These are phyloP conservation scores for Cyclura pinguis DNA, from an alignment of 2,797 vertebrate genomes.

Conservation along the genomic window DNA sequence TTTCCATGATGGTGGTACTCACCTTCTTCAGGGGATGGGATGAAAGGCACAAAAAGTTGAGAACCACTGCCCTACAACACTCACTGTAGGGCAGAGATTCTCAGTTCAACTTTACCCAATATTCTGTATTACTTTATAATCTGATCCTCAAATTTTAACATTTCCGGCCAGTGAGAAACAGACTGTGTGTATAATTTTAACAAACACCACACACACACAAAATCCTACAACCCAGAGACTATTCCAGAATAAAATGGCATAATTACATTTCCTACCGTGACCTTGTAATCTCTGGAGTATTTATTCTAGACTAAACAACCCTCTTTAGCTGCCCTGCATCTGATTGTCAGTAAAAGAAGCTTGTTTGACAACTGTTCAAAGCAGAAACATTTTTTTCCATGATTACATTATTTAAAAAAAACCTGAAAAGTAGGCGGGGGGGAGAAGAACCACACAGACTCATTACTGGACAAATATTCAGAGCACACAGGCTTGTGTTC, in stretches of 20 bases:
- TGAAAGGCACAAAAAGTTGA: too few relatives aligned
- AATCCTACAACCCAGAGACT: constrained; percentile 70
- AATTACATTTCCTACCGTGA: constrained; percentile 89
- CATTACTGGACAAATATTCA: constrained; percentile 86
- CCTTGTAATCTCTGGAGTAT: constrained; percentile 89
- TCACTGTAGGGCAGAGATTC: too few relatives aligned
- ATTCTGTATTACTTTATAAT: constrained; percentile 41
- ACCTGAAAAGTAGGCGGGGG: constrained; percentile 35
- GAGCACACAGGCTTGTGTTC: constrained; percentile 84
- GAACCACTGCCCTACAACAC: background rate
- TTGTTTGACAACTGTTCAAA: constrained; percentile 91
- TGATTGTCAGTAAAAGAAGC: constrained; percentile 88
- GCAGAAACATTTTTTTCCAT: constrained; percentile 90
- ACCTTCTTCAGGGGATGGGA: too few relatives aligned
- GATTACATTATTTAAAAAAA: constrained; percentile 81
- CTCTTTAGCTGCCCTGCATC: constrained; percentile 89
- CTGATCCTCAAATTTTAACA: constrained; percentile 40
- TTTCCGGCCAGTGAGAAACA: constrained; percentile 17
- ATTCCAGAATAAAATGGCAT: constrained; percentile 79
- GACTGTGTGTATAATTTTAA: constrained; percentile 55
- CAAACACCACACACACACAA: constrained; percentile 63
- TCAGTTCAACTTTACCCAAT: constrained; percentile 32
- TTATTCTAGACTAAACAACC: constrained; percentile 94
- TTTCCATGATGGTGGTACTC: too few relatives aligned
- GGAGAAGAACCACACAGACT: constrained; percentile 81